Conservation (phyloP, 2,113 vertebrate genomes). For the Camelus dromedarius region DNA sequence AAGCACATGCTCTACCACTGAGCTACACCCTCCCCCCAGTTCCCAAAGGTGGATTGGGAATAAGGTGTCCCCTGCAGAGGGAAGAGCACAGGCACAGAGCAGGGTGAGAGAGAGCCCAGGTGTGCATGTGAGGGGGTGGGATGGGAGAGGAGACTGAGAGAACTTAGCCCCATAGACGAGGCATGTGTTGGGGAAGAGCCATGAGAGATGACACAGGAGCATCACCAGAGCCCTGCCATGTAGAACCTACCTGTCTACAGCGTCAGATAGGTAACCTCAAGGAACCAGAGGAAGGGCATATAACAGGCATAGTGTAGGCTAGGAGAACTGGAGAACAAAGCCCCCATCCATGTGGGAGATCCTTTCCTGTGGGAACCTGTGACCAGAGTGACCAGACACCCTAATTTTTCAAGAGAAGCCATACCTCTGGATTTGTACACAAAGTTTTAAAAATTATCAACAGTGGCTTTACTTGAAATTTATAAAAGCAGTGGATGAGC, state of each 20-base stretch:
- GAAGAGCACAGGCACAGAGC: too few relatives aligned
- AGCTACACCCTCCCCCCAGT: too few relatives aligned
- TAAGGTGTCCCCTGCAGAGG: not conserved
- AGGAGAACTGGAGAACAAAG: not conserved
- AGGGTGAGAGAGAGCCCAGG: not conserved
- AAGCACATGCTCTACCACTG: too few relatives aligned
- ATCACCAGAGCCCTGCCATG: too few relatives aligned
- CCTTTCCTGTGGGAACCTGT: not conserved
- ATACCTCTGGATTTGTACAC: not conserved
- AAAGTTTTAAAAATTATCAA: not conserved
- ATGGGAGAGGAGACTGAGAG: not conserved
- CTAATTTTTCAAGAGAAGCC: not conserved
- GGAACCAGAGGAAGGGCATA: not conserved
- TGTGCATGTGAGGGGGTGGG: not conserved
- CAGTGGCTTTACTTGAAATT: not conserved
- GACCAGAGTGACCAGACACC: not conserved
- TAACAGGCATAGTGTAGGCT: too few relatives aligned
- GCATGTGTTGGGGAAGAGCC: rapidly evolving
- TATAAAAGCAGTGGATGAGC: not conserved
- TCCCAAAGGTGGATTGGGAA: not conserved
- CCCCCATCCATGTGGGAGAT: not conserved
- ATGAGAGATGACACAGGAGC: not conserved
- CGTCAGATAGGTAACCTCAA: not conserved
- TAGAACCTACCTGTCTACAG: not conserved
- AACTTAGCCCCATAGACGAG: not conserved